Conservation (phyloP, 1,140 invertebrate genomes). For the Arion vulgaris region DNA sequence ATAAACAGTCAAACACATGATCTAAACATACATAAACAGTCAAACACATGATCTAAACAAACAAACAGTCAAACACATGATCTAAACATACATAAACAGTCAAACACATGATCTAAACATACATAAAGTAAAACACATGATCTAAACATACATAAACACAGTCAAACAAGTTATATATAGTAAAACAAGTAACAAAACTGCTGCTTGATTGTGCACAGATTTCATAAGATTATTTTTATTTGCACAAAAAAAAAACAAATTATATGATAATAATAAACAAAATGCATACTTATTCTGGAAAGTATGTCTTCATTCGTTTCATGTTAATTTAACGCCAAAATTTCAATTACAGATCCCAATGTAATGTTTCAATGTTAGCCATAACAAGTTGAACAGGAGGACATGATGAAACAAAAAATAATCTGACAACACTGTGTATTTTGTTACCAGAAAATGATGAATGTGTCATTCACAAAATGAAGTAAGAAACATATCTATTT, state of each 20-base stretch:
- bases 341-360: not conserved
- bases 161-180: too few relatives aligned
- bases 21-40: too few relatives aligned
- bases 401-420: not conserved
- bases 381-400: too few relatives aligned
- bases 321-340: not conserved
- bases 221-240: not conserved
- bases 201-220: not conserved
- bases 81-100: too few relatives aligned
- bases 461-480: not conserved
- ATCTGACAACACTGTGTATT: not conserved
- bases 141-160: too few relatives aligned
- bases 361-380: too few relatives aligned
- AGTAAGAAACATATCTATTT: slow-evolving; percentile 81
- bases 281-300: not conserved
- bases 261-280: not conserved
- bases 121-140: too few relatives aligned
- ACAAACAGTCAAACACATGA: too few relatives aligned
- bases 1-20: too few relatives aligned
- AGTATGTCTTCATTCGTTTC: not conserved
- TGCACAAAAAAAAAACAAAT: not conserved
- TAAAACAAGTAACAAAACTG: not conserved
- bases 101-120: too few relatives aligned
- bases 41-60: too few relatives aligned
- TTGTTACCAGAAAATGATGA: not conserved